Percentiles rank a stretch among this genome's conserved stretches.
These are phyloP conservation scores for Artemisiospiza belli DNA, from an alignment of 2,113 vertebrate species.

Conservation along the genomic window DNA sequence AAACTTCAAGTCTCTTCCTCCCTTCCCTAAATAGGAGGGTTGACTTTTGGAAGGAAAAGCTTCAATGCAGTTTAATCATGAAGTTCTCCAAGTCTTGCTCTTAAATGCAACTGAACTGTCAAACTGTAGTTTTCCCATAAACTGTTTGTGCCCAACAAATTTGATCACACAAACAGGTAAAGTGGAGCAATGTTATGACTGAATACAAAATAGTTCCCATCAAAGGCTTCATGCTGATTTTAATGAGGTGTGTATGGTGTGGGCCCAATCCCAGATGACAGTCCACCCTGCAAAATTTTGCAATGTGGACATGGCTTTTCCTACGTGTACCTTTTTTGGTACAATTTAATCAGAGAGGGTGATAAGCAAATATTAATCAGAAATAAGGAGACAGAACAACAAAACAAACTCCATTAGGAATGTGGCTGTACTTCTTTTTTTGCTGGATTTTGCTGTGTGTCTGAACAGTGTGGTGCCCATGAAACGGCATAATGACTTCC, in stretches of 20 bases:
- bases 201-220: neutral
- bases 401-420: neutral
- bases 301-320: neutral
- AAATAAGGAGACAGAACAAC: neutral
- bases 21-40: neutral
- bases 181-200: neutral
- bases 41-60: neutral
- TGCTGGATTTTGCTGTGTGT: neutral
- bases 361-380: neutral
- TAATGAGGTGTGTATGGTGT: neutral
- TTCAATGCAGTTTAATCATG: neutral
- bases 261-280: neutral
- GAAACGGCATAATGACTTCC: neutral
- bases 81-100: neutral
- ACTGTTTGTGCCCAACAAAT: neutral
- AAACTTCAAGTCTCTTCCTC: slow-evolving; percentile 23
- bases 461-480: neutral
- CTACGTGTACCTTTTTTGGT: neutral
- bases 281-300: neutral
- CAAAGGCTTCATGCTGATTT: neutral
- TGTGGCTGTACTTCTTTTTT: neutral
- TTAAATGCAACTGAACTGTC: neutral
- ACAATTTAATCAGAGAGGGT: neutral
- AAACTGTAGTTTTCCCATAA: neutral
- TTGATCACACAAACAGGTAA: neutral